Percentiles rank a stretch among this genome's conserved stretches.
These are phyloP conservation scores for Lagodon rhomboides DNA, from an alignment of 2,797 vertebrate genomes.

Conservation along the genomic window DNA sequence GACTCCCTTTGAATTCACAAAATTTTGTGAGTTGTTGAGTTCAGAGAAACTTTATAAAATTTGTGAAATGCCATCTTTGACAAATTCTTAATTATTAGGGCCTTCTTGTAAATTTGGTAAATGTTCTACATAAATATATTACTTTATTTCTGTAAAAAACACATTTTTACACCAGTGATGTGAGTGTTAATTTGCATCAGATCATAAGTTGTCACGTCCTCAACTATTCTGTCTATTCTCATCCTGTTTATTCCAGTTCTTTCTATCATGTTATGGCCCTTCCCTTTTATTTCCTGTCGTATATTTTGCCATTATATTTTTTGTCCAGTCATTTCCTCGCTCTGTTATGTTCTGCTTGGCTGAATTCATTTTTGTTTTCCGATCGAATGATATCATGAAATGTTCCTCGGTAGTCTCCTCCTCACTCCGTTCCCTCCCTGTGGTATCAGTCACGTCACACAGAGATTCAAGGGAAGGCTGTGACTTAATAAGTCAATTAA, in stretches of 20 bases:
- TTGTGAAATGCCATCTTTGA: no score
- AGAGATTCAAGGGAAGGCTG: conserved; percentile 13
- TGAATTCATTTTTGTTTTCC: conserved; percentile 12
- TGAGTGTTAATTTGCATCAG: no score
- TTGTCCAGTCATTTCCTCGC: background rate
- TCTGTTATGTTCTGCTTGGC: background rate
- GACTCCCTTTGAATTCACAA: no score
- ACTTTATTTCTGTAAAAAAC: no score
- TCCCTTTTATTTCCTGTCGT: background rate
- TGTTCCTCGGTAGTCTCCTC: conserved; percentile 14
- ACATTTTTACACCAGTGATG: no score
- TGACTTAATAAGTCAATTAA: conserved; percentile 52
- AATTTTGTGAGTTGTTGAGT: no score
- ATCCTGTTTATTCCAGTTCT: background rate
- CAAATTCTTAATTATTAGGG: no score
- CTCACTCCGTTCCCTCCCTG: background rate
- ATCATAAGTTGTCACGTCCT: background rate
- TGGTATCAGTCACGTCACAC: conserved; percentile 20
- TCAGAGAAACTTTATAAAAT: no score
- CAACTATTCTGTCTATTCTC: background rate
- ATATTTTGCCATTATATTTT: background rate
- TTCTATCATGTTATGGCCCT: background rate
- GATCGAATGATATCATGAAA: background rate
- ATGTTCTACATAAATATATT: no score
- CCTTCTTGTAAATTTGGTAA: no score